Evolutionary conservation across 2,888 invertebrate species (phyloP).

Genomic region (Archips xylosteana): DNA sequence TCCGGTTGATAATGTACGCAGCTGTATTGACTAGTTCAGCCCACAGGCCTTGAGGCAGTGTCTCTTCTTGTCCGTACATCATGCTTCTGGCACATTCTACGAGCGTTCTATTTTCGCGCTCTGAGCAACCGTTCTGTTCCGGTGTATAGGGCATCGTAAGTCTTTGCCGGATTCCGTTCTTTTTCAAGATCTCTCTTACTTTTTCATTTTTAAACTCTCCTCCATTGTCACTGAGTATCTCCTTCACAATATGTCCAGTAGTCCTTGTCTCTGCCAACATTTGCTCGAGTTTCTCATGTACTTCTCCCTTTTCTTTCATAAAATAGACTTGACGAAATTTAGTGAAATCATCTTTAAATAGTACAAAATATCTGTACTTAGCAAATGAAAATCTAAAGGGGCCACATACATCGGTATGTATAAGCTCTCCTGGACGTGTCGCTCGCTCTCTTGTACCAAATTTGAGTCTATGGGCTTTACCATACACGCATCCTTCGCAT

Average conservation of each 20-base stretch:
- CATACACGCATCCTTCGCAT: too few relatives aligned
- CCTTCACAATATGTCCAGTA: slow-evolving; percentile 7
- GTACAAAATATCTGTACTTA: neutral
- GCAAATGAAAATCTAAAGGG: neutral
- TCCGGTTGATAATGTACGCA: too few relatives aligned
- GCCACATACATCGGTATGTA: neutral
- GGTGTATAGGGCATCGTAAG: too few relatives aligned
- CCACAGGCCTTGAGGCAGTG: too few relatives aligned
- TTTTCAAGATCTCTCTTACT: too few relatives aligned
- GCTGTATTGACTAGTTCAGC: too few relatives aligned
- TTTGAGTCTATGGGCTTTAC: neutral
- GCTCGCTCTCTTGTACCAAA: neutral
- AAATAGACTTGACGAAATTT: neutral
- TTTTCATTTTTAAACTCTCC: neutral
- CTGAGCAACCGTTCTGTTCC: too few relatives aligned
- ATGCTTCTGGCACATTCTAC: too few relatives aligned
- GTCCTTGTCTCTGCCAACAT: neutral
- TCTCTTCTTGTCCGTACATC: too few relatives aligned
- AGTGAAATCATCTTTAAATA: neutral
- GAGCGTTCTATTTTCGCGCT: too few relatives aligned
- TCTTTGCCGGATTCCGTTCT: too few relatives aligned
- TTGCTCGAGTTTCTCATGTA: neutral
- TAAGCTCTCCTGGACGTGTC: slow-evolving; percentile 12
- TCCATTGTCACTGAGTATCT: neutral
- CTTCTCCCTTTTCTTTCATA: neutral